phyloP scores from a whole-genome alignment of 1,140 invertebrate species.

The Anagrus nilaparvatae region DNA sequence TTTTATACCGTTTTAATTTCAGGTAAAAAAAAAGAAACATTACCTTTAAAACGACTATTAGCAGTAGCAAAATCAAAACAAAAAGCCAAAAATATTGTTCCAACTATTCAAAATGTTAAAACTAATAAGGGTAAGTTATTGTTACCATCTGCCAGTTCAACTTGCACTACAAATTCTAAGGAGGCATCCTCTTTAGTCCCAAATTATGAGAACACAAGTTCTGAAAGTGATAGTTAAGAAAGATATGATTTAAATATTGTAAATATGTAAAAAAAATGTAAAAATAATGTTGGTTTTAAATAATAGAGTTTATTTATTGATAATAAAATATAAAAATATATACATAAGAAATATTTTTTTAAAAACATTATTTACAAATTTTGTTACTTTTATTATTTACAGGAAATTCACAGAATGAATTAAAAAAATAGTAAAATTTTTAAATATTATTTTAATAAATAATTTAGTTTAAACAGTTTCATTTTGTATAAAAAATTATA shows the following conservation, averaged over 20 bases:
- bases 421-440: too few species aligned
- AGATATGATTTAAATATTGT: slow-evolving; percentile 14
- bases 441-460: too few species aligned
- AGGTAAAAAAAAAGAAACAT: slow-evolving; percentile 18
- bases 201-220: slow-evolving; percentile 36
- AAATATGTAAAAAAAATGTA: slow-evolving; percentile 19
- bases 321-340: slow-evolving; percentile 13
- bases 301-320: slow-evolving; percentile 18
- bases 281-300: too few species aligned
- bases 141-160: slow-evolving; percentile 16
- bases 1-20: too few species aligned
- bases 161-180: neutral
- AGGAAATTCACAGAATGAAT: too few species aligned
- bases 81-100: slow-evolving; percentile 19
- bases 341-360: neutral
- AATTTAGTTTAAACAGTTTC: too few species aligned
- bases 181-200: slow-evolving; percentile 28
- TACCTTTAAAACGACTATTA: slow-evolving; percentile 27
- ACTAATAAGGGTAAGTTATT: slow-evolving; percentile 9
- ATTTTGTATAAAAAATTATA: slow-evolving; percentile 16
- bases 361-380: too few species aligned
- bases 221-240: slow-evolving; percentile 33
- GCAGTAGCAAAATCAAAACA: slow-evolving; percentile 26
- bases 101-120: slow-evolving; percentile 8
- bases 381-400: too few species aligned